A percentile compares a stretch with the other conserved stretches of the same genome.
These are phyloP conservation scores for Lagorchestes hirsutus DNA, from an alignment of 2,797 vertebrate species.

Conservation along the genomic window DNA sequence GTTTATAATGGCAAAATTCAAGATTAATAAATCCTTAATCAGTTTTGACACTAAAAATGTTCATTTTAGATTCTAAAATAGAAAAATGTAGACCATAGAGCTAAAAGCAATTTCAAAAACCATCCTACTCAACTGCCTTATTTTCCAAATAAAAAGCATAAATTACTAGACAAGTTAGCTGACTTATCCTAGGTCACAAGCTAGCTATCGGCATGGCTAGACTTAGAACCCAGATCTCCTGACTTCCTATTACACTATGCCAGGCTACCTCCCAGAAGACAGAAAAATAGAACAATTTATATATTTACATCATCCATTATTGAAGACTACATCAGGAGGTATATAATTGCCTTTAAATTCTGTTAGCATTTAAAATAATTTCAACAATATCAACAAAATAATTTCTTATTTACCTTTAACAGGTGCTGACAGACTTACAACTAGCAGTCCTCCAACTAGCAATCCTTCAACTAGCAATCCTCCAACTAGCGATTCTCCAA, in stretches of 20 bases:
- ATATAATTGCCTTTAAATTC: not conserved
- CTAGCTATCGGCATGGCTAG: not conserved
- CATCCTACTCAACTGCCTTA: not conserved
- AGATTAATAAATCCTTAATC: not conserved
- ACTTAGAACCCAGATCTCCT: not conserved
- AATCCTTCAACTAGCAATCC: too few species aligned
- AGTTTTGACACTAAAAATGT: not conserved
- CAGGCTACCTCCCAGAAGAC: not conserved
- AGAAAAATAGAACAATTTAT: not conserved
- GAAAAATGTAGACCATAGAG: not conserved
- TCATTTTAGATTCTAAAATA: constrained; percentile 11
- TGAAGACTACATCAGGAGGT: not conserved
- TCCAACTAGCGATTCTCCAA: too few species aligned
- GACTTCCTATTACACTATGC: not conserved
- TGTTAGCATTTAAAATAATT: not conserved
- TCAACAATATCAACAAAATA: not conserved
- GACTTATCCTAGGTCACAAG: not conserved
- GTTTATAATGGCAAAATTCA: not conserved
- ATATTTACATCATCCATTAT: not conserved
- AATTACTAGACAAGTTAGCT: not conserved
- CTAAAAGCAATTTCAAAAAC: not conserved
- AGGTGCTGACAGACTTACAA: constrained; percentile 46
- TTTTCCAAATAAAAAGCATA: not conserved
- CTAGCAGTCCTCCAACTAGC: constrained; percentile 29
- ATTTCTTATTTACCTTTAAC: constrained; percentile 42